phyloP scores from a whole-genome alignment of 2,113 vertebrate genomes.

The Isichthys henryi region DNA sequence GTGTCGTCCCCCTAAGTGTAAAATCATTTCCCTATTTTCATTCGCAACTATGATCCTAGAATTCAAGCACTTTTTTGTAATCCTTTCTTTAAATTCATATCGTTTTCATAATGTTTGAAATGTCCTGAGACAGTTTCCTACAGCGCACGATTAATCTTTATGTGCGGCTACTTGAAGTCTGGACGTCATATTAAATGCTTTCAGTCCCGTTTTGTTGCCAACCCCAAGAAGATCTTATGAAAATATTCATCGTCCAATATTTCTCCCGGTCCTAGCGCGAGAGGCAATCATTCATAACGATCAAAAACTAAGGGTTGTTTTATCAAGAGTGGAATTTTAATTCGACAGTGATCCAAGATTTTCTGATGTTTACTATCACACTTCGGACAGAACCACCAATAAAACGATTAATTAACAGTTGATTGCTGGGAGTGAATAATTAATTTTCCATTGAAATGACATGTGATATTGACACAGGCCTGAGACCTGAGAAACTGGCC shows the following conservation, averaged over 20 bases:
- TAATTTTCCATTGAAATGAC: not conserved
- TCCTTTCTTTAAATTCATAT: not conserved
- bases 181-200: not conserved
- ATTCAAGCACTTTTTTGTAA: not conserved
- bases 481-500: not conserved
- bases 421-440: not conserved
- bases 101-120: not conserved
- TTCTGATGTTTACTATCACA: not conserved
- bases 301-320: not conserved
- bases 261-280: conserved; percentile 69
- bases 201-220: conserved; percentile 56
- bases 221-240: conserved; percentile 40
- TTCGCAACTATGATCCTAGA: not conserved
- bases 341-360: not conserved
- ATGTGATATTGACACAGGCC: not conserved
- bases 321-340: not conserved
- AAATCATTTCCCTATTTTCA: not conserved
- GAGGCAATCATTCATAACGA: conserved; percentile 31
- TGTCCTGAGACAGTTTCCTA: not conserved
- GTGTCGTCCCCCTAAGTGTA: not conserved
- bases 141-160: not conserved
- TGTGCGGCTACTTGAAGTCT: not conserved
- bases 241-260: conserved; percentile 44
- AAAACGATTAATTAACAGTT: not conserved
- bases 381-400: not conserved